A percentile compares a stretch with the other conserved stretches of the same genome.
Evolutionary conservation across 2,888 invertebrate species (phyloP).

Genomic region (Apamea anceps): DNA sequence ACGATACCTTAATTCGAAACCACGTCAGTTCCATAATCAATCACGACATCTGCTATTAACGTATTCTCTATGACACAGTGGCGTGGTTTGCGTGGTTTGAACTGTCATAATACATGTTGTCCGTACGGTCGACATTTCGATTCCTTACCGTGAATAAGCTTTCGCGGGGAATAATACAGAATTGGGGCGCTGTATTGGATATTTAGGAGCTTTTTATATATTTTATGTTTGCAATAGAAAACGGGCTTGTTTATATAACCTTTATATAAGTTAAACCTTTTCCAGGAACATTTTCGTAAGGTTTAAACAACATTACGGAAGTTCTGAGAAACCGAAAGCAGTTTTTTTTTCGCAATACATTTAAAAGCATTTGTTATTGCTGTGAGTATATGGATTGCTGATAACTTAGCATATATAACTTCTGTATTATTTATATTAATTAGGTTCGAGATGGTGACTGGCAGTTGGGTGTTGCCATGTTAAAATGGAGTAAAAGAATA

Average conservation of each 20-base stretch:
- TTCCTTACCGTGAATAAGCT: background rate
- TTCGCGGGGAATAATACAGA: background rate
- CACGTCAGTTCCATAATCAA: background rate
- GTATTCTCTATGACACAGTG: background rate
- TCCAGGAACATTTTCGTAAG: background rate
- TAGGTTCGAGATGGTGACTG: constrained; percentile 50
- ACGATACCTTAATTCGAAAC: background rate
- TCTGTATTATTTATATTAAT: constrained; percentile 59
- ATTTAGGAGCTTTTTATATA: background rate
- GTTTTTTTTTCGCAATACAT: background rate
- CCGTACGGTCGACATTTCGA: background rate
- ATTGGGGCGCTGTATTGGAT: background rate
- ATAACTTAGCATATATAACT: constrained; percentile 11
- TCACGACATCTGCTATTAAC: background rate
- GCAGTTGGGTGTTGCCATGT: constrained; percentile 30
- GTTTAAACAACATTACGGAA: background rate
- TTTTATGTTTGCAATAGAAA: background rate
- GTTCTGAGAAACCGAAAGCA: background rate
- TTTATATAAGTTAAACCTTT: background rate
- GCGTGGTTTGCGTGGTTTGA: background rate
- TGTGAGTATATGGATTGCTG: background rate
- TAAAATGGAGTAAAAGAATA: background rate
- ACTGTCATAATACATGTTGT: background rate
- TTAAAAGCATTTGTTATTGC: background rate
- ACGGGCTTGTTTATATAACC: background rate